These are phyloP conservation scores for Sarcophaga bullata DNA, from an alignment of 1,140 invertebrate genomes.

Conservation along the genomic window DNA sequence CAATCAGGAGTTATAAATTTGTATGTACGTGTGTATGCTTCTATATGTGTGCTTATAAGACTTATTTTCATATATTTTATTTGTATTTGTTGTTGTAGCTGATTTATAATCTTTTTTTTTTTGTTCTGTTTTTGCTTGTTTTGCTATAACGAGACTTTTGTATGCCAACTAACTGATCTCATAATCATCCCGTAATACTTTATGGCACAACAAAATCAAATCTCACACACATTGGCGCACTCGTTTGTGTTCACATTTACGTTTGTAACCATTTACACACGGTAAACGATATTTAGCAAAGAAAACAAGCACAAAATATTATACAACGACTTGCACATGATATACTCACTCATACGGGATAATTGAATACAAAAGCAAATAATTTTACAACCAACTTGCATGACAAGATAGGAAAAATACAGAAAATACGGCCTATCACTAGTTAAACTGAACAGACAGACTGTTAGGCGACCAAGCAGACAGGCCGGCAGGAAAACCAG, in stretches of 20 bases:
- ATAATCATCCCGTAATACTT: slow-evolving; percentile 38
- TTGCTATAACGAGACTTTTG: slow-evolving; percentile 9
- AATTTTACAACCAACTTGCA: neutral
- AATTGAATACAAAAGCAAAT: too few relatives aligned
- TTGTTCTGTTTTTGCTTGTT: neutral
- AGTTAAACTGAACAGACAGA: neutral
- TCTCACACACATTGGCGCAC: neutral
- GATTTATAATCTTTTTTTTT: slow-evolving; percentile 4
- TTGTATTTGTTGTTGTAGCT: neutral
- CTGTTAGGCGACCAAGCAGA: neutral
- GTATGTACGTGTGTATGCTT: neutral
- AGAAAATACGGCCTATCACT: neutral
- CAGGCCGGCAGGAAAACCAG: neutral
- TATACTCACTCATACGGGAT: too few relatives aligned
- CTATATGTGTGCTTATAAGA: neutral
- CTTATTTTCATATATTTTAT: neutral
- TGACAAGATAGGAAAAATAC: too few relatives aligned
- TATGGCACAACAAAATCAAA: slow-evolving; percentile 9
- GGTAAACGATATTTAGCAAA: slow-evolving; percentile 13
- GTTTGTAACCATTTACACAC: neutral
- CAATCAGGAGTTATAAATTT: neutral
- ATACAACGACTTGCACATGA: neutral
- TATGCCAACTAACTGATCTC: slow-evolving; percentile 38
- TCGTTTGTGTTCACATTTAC: neutral
- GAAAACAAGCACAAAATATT: neutral